Evolutionary conservation across 2,113 vertebrate species (phyloP).

Genomic region (Callocephalon fimbriatum): DNA sequence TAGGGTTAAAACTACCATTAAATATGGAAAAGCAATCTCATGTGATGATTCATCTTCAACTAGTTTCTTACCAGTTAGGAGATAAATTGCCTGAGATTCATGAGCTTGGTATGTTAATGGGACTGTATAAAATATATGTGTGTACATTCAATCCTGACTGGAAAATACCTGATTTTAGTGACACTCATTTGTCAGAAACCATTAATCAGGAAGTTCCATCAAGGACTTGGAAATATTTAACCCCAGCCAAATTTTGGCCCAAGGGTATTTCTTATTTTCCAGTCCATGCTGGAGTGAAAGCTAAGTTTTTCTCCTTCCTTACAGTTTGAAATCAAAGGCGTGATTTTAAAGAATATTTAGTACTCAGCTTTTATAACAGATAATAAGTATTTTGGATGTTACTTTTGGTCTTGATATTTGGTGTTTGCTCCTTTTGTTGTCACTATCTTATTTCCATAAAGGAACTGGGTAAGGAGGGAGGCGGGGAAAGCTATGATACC

Average conservation of each 20-base stretch:
- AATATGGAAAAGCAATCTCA: neutral
- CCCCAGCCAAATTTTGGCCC: neutral
- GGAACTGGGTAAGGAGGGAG: rapidly evolving
- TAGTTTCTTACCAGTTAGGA: neutral
- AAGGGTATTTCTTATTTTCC: neutral
- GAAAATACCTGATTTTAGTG: neutral
- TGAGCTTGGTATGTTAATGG: neutral
- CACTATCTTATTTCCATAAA: neutral
- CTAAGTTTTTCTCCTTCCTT: neutral
- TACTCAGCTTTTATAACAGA: neutral
- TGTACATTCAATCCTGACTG: neutral
- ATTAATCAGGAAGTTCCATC: neutral
- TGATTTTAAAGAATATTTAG: neutral
- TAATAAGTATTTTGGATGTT: neutral
- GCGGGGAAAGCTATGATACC: neutral
- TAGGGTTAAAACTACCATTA: neutral
- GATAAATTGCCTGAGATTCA: neutral
- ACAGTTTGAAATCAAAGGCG: neutral
- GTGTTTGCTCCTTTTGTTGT: neutral
- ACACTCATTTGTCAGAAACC: neutral
- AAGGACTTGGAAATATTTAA: neutral
- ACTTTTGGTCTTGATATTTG: neutral
- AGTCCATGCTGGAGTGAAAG: neutral
- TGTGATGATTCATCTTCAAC: neutral
- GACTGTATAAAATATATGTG: neutral